Base-by-base conservation (phyloP, 1,140 invertebrate species). In the Stegodyphus dumicola region DNA sequence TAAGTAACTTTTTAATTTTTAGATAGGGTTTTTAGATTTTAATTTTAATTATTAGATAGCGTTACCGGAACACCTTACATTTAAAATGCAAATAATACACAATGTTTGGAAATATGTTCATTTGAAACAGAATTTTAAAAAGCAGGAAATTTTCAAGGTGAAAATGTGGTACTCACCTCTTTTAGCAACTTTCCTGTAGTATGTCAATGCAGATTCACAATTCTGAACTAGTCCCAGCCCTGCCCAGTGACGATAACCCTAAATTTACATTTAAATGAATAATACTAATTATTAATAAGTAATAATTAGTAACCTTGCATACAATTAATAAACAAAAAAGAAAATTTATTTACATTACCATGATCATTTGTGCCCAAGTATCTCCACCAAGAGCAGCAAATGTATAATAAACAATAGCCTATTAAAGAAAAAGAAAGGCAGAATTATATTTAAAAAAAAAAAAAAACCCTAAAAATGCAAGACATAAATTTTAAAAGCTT, bases 331-430 rank as follows among this genome's bases (percentile, higher is more conserved):
- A 60, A 15, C 9, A 60, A 60, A 5, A 10, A 9, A 60, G 1
- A 60, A 60, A 60, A 60, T 56, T 65, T 74, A 76, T 53, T 77
- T 65, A 52, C 87, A 91, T 88, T 89, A 91, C 98, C 66, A 99
- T 90, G 33, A 96, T 95, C 97, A 99, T 99, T 91, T 98, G 97
- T 10, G 97, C 97, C 90, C 95, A 94, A 11, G 94, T 94, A 90
- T 96, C 96, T 78, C 96, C 97, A 2, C 95, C 97, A 5, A 98
- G 90, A 17, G 98, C 95, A 53, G 94, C 95, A 89, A 98, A 93
- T 7, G 96, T 97, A 89, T 98, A 97, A 91, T 99, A 96, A 0
- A 99, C 92, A 13, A 99, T 90, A 6, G 98, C 96, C 90, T 91
- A 88, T 73, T 90, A 86, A 70, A 79, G n/a, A n/a, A 86, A 49